Percentiles rank a stretch among this genome's conserved stretches.
These are phyloP conservation scores for Pipistrellus kuhlii DNA, from an alignment of 2,797 vertebrate genomes.

Conservation along the genomic window DNA sequence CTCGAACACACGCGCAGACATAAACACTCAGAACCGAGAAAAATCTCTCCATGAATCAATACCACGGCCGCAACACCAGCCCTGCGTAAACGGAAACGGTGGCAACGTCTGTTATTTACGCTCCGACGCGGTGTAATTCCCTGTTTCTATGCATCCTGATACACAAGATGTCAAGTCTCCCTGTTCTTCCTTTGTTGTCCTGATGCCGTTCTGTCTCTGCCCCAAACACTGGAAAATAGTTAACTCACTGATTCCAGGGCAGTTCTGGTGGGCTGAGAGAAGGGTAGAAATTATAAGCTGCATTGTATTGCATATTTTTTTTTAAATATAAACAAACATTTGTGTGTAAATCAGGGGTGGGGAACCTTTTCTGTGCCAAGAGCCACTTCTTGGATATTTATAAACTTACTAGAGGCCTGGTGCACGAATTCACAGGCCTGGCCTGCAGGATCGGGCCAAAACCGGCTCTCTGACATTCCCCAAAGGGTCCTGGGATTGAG, in stretches of 20 bases:
- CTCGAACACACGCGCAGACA: neutral
- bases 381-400: too few relatives aligned
- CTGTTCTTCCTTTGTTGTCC: neutral
- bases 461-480: too few relatives aligned
- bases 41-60: neutral
- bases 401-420: too few relatives aligned
- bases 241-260: neutral
- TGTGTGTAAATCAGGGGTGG: neutral
- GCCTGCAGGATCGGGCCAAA: too few relatives aligned
- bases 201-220: neutral
- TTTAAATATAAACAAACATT: conserved; percentile 25
- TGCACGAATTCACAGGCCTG: too few relatives aligned
- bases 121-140: neutral
- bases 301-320: neutral
- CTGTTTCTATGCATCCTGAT: neutral
- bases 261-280: neutral
- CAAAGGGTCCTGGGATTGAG: too few relatives aligned
- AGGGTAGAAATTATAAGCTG: neutral
- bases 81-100: neutral
- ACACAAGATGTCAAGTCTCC: neutral
- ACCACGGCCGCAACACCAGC: neutral
- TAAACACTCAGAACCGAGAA: neutral
- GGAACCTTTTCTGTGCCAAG: too few relatives aligned
- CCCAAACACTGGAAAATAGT: neutral
- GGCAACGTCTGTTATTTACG: neutral